Percentiles rank a stretch among this genome's conserved stretches.
phyloP scores from a whole-genome alignment of 1,140 invertebrate genomes.

The Bombus polaris region DNA sequence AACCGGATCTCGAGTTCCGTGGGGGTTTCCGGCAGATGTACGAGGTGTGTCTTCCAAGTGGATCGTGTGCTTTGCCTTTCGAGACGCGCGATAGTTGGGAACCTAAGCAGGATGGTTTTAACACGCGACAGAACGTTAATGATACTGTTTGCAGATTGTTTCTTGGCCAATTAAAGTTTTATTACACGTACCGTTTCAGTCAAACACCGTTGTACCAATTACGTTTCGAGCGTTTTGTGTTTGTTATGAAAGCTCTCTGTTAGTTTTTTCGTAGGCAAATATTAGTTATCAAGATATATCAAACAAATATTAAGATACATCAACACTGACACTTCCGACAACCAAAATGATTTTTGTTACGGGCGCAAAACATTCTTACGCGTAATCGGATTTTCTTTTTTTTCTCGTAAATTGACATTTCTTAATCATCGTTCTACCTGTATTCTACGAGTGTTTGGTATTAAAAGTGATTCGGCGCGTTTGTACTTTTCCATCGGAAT shows the following conservation, averaged over 20 bases:
- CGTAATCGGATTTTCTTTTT: neutral
- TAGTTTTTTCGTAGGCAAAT: neutral
- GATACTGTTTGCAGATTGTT: too few species aligned
- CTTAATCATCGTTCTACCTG: neutral
- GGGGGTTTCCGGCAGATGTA: neutral
- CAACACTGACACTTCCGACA: accelerated
- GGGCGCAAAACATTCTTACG: neutral
- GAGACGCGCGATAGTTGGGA: neutral
- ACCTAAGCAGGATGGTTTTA: neutral
- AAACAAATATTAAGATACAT: too few species aligned
- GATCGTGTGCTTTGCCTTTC: neutral
- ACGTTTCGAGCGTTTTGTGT: neutral
- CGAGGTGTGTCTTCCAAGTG: neutral
- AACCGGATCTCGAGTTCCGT: neutral
- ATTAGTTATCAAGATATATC: too few species aligned
- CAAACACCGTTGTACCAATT: too few species aligned
- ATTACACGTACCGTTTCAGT: too few species aligned
- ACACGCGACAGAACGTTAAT: neutral
- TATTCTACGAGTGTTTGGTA: neutral
- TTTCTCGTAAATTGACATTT: neutral
- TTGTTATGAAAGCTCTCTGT: neutral
- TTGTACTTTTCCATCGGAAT: neutral
- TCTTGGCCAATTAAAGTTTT: neutral
- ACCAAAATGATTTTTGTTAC: neutral
- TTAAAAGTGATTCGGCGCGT: neutral